These are phyloP conservation scores for Corvus cornix DNA, from an alignment of 2,113 vertebrate species.

Conservation along the genomic window DNA sequence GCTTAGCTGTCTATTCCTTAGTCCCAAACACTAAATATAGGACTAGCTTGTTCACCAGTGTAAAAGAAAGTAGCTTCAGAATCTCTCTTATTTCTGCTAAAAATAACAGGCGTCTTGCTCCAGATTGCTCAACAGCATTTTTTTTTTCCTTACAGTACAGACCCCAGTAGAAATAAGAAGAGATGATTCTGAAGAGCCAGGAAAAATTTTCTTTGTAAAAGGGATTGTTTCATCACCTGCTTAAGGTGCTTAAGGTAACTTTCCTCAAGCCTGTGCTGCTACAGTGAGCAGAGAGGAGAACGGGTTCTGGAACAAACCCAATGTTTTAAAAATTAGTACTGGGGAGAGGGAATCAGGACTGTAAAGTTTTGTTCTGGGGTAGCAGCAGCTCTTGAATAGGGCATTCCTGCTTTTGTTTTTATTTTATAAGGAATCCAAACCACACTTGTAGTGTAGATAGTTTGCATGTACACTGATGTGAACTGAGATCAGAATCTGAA, in stretches of 20 bases:
- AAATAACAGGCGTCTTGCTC: constrained; percentile 2
- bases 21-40: neutral
- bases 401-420: neutral
- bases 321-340: neutral
- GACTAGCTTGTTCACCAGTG: neutral
- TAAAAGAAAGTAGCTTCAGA: neutral
- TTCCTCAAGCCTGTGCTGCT: neutral
- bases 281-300: neutral
- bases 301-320: neutral
- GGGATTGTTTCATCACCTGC: neutral
- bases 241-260: neutral
- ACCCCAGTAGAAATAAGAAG: neutral
- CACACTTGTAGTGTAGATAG: neutral
- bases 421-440: neutral
- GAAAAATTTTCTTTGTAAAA: neutral
- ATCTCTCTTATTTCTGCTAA: constrained; percentile 6
- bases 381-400: neutral
- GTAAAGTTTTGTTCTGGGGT: neutral
- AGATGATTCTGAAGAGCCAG: neutral
- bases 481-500: constrained; percentile 9
- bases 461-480: neutral
- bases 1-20: neutral
- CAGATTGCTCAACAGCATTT: neutral
- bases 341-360: neutral
- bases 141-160: neutral